Evolutionary conservation across 2,888 invertebrate genomes (phyloP).

Genomic region (Dynastes tityus): DNA sequence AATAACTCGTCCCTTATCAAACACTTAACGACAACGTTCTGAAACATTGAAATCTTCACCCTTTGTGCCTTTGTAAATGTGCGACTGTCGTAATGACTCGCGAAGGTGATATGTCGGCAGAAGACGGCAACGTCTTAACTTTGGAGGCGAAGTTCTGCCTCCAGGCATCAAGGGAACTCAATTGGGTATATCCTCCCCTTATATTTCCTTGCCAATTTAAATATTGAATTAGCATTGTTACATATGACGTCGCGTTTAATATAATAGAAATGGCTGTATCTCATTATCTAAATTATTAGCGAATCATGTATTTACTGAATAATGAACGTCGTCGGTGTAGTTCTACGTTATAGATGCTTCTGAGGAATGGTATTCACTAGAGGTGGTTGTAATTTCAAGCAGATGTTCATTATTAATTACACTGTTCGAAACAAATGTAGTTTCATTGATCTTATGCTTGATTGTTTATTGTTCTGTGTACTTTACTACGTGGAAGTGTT

Average conservation of each 20-base stretch:
- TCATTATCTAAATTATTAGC: conserved; percentile 35
- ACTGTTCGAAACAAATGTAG: too few relatives aligned
- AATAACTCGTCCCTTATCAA: conserved; percentile 43
- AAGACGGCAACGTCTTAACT: neutral
- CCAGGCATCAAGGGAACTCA: conserved; percentile 1
- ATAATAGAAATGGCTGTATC: conserved; percentile 20
- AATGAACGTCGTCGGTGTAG: too few relatives aligned
- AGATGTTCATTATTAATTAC: too few relatives aligned
- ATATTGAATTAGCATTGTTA: conserved; percentile 31
- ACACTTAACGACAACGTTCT: neutral
- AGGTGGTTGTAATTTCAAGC: too few relatives aligned
- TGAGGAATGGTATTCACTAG: too few relatives aligned
- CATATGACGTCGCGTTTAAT: neutral
- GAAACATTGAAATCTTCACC: neutral
- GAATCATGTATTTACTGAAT: conserved; percentile 1
- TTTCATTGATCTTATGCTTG: too few relatives aligned
- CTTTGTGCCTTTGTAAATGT: neutral
- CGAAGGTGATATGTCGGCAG: conserved; percentile 36
- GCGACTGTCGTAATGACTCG: conserved; percentile 31
- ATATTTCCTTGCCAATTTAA: conserved; percentile 29
- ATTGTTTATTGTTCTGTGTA: too few relatives aligned
- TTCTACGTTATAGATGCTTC: too few relatives aligned
- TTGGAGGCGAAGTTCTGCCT: neutral
- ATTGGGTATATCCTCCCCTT: neutral
- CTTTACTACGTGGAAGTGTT: too few relatives aligned